These are phyloP conservation scores for Drosophila diplacantha DNA, from an alignment of 2,888 invertebrate species.

Conservation along the genomic window DNA sequence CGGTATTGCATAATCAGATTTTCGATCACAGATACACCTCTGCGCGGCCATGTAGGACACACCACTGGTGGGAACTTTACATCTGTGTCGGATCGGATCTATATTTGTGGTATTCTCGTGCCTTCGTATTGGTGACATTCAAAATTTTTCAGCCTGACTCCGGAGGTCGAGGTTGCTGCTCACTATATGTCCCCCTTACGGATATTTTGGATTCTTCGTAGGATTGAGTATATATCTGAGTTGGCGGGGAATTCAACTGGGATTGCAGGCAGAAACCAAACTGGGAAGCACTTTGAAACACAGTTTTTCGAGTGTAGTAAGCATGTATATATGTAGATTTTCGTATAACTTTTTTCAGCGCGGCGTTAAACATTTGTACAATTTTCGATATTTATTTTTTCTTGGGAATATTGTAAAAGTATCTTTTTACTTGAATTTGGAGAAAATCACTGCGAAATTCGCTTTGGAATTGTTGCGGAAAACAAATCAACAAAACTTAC, in stretches of 20 bases:
- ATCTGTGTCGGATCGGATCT: constrained; percentile 34
- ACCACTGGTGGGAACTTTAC: constrained; percentile 31
- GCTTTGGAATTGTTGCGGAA: constrained; percentile 53
- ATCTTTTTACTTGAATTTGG: constrained; percentile 20
- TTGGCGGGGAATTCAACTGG: constrained; percentile 25
- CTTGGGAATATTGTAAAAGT: constrained; percentile 16
- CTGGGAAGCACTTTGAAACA: constrained; percentile 50
- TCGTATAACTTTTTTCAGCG: constrained; percentile 33
- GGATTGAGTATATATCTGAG: constrained; percentile 13
- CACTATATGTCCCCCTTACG: constrained; percentile 29
- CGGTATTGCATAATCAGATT: constrained; percentile 43
- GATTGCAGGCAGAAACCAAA: constrained; percentile 18
- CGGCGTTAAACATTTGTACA: constrained; percentile 25
- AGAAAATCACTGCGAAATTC: constrained; percentile 35
- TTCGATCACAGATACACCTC: constrained; percentile 34
- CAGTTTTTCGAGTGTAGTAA: constrained; percentile 47
- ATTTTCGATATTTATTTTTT: constrained; percentile 15
- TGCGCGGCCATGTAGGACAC: constrained; percentile 33
- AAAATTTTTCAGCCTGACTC: constrained; percentile 35
- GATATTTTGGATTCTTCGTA: constrained; percentile 16
- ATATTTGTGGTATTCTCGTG: constrained; percentile 25
- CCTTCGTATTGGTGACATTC: constrained; percentile 43
- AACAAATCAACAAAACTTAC: constrained; percentile 64
- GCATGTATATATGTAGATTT: constrained; percentile 40
- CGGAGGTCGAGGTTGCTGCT: constrained; percentile 45